Base-by-base conservation (phyloP, 2,113 vertebrate genomes). In the Hepsetus odoe region DNA sequence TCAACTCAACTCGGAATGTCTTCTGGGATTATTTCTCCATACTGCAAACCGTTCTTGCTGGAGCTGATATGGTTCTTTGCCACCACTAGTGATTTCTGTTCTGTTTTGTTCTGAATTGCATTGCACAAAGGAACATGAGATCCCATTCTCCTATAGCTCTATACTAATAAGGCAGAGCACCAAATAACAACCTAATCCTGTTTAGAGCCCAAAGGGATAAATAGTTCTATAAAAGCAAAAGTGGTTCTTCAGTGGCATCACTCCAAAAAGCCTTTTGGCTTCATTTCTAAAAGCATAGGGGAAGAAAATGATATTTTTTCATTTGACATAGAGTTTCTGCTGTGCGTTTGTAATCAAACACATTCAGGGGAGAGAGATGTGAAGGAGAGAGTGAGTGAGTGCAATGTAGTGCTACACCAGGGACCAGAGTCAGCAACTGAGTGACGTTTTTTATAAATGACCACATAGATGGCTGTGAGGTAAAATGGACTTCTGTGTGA, bases 391-490 rank as follows among this genome's bases (percentile, higher is more conserved):
- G 72, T 71, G 44, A 76, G 71, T 40, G 40, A 77, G 28, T 26
- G 74, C 71, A 71, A 80, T 80, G 77, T 46, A 80, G 56, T 66
- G 73, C 56, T 81, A 83, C 85, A 82, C 84, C 61, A 74, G 87
- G 86, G 85, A 86, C 79, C 80, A 14, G 73, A 87, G 80, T 88
- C 86, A 82, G 88, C 80, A 38, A 83, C 79, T 87, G 88, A 90
- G 74, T 88, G 86, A 86, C 86, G 79, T 74, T 67, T n/a, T 84
- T 89, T 86, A 87, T 89, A 83, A 87, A 88, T 85, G 88, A 86
- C 85, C 80, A 22, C 55, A 28, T 86, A 86, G 89, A 81, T 77
- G 81, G 77, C 80, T 76, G 85, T 83, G 72, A 85, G 76, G 16
- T 1, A 76, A 85, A 83, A 13, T 35, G 11, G 66, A 76, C 65